phyloP scores from a whole-genome alignment of 2,113 vertebrate species.

The Limnothrissa miodon region DNA sequence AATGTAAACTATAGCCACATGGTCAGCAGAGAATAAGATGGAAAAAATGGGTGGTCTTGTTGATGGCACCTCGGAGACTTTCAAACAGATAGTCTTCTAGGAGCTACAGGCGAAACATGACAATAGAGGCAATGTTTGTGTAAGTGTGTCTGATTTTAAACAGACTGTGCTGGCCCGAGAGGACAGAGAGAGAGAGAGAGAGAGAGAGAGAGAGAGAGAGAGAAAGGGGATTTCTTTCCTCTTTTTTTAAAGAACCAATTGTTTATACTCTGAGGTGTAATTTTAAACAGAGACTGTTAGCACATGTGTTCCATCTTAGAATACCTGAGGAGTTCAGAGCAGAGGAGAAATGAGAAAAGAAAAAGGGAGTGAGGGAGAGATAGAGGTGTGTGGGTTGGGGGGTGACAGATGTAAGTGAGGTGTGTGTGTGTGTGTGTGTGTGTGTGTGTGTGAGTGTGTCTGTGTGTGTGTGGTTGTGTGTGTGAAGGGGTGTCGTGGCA shows the following conservation, averaged over 20 bases:
- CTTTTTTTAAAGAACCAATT: conserved; percentile 15
- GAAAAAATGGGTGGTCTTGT: background rate
- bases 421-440: background rate
- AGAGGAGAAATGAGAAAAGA: background rate
- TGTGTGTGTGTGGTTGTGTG: background rate
- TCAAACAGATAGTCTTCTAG: background rate
- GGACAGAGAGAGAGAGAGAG: background rate
- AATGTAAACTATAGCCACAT: background rate
- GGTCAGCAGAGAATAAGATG: background rate
- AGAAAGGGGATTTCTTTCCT: background rate
- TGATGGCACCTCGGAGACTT: conserved; percentile 1
- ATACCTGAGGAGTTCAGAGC: conserved; percentile 2
- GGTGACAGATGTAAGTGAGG: background rate
- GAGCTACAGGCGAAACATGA: background rate
- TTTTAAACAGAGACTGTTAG: conserved; percentile 4
- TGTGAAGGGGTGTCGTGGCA: background rate
- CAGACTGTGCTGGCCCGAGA: background rate
- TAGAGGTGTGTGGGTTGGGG: background rate
- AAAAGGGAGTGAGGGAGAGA: background rate
- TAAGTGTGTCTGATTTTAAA: conserved; percentile 5
- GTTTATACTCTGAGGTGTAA: conserved; percentile 12
- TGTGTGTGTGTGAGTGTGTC: background rate
- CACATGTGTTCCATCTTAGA: background rate
- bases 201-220: background rate
- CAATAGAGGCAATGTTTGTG: conserved; percentile 11